These are phyloP conservation scores for Zonitis immaculata DNA, from an alignment of 2,888 invertebrate genomes.

Conservation along the genomic window DNA sequence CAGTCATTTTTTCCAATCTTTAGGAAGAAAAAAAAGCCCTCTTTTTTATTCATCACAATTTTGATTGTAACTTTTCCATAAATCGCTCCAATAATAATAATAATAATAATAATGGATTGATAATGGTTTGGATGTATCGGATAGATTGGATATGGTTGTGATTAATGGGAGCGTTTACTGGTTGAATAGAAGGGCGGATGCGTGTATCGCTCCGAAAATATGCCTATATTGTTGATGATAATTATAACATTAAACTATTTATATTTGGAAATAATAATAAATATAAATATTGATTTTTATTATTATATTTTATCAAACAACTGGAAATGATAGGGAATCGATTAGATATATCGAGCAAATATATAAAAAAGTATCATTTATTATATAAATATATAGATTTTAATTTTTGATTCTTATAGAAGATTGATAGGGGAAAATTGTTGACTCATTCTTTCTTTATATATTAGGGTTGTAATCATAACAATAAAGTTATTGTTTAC, in stretches of 20 bases:
- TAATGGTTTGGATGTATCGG: neutral
- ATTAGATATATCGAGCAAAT: neutral
- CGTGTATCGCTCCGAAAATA: neutral
- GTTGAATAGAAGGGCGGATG: neutral
- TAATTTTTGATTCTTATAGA: neutral
- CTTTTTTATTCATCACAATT: neutral
- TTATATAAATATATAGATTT: neutral
- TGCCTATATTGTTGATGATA: too few species aligned
- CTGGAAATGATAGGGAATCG: neutral
- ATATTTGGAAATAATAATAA: too few species aligned
- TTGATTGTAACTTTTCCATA: neutral
- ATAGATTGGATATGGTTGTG: neutral
- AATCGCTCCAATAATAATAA: neutral
- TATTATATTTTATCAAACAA: neutral
- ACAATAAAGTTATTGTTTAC: neutral
- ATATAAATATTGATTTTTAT: too few species aligned
- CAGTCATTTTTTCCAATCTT: neutral
- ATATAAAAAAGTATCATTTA: too few species aligned
- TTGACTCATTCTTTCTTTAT: neutral
- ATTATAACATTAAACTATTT: neutral
- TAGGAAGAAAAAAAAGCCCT: neutral
- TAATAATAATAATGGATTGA: too few species aligned
- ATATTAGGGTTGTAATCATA: neutral
- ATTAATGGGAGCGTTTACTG: constrained; percentile 3
- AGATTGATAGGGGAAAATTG: neutral